These are phyloP conservation scores for Candidula unifasciata DNA, from an alignment of 2,888 invertebrate genomes.

Conservation along the genomic window DNA sequence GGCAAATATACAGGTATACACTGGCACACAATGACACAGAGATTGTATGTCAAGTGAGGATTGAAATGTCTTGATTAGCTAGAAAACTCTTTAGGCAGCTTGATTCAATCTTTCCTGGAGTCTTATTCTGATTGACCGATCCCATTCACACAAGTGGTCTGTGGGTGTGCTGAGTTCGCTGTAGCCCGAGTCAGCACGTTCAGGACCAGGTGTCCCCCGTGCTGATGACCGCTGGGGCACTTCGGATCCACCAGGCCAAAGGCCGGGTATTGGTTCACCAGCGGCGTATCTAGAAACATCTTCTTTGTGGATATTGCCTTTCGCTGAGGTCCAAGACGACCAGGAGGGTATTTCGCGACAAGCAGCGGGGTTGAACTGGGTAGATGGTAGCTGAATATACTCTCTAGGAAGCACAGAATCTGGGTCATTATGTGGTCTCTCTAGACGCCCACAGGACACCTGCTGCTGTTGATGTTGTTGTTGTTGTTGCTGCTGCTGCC, in stretches of 20 bases:
- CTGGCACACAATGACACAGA: no score
- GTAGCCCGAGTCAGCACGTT: not conserved
- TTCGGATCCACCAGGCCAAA: no score
- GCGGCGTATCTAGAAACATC: not conserved
- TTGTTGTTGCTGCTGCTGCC: not conserved
- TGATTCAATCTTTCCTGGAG: not conserved
- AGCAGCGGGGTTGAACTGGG: not conserved
- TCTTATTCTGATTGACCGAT: not conserved
- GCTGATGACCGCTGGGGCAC: no score
- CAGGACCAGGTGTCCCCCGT: not conserved
- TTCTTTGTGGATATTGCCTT: not conserved
- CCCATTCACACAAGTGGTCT: not conserved
- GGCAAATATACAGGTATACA: no score
- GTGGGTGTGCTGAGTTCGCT: slow-evolving; percentile 2
- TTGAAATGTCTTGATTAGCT: no score
- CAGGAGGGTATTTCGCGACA: no score
- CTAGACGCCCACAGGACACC: not conserved
- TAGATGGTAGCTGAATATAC: not conserved
- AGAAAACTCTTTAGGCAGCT: not conserved
- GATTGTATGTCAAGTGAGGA: no score
- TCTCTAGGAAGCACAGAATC: no score
- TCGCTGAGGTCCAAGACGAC: no score
- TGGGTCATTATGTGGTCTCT: not conserved
- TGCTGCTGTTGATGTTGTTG: not conserved
- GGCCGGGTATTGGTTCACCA: no score